These are phyloP conservation scores for Mola mola DNA, from an alignment of 2,113 vertebrate genomes.

Conservation along the genomic window DNA sequence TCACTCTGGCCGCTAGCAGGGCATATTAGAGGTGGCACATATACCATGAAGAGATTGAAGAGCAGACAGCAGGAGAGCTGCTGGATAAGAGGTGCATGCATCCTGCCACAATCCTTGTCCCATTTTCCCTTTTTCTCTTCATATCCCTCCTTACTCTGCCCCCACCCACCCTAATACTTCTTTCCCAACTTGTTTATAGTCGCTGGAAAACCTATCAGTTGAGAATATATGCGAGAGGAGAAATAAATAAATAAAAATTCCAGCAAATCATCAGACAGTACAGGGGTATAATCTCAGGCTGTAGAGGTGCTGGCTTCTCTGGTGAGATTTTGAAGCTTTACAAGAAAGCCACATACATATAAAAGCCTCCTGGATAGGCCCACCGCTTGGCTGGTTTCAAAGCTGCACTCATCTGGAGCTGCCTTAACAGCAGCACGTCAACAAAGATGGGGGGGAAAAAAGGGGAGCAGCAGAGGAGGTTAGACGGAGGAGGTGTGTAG, in stretches of 20 bases:
- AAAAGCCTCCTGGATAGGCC: conserved; percentile 60
- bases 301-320: conserved; percentile 36
- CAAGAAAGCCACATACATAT: conserved; percentile 61
- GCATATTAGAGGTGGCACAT: conserved; percentile 57
- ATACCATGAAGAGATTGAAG: conserved; percentile 58
- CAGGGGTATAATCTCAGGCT: conserved; percentile 52
- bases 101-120: conserved; percentile 25
- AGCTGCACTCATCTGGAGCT: conserved; percentile 62
- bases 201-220: conserved; percentile 38
- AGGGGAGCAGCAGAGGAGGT: conserved; percentile 15
- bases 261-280: conserved; percentile 62
- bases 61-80: conserved; percentile 44
- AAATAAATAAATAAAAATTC: conserved; percentile 46
- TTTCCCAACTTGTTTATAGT: conserved; percentile 57
- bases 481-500: conserved; percentile 9
- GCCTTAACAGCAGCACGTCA: conserved; percentile 59
- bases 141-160: conserved; percentile 18
- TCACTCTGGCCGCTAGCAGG: conserved; percentile 47
- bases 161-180: conserved; percentile 40
- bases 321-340: conserved; percentile 70
- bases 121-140: conserved; percentile 29
- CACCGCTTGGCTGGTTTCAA: conserved; percentile 56
- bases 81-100: conserved; percentile 25
- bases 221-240: too few relatives aligned
- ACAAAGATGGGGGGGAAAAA: conserved; percentile 37